Percentiles rank a stretch among this genome's conserved stretches.
phyloP scores from a whole-genome alignment of 2,113 vertebrate genomes.

The Oxyruncus cristatus region DNA sequence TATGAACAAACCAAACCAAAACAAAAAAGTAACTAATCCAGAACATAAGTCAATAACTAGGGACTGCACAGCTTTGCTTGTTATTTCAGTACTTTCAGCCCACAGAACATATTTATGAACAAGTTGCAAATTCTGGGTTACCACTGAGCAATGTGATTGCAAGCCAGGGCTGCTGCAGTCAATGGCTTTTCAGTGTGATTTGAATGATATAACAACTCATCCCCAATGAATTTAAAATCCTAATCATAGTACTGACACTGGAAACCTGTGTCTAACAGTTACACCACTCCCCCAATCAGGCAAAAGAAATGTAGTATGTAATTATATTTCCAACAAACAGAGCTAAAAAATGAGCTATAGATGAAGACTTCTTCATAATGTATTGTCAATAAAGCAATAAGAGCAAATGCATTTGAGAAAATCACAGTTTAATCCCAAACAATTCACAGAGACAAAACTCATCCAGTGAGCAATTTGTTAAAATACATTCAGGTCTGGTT shows the following conservation, averaged over 20 bases:
- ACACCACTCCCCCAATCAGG: not conserved
- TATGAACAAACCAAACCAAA: not conserved
- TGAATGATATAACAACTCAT: not conserved
- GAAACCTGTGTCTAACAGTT: not conserved
- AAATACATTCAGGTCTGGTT: slow-evolving; percentile 6
- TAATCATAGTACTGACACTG: not conserved
- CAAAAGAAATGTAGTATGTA: not conserved
- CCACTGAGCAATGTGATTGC: not conserved
- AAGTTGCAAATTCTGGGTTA: not conserved
- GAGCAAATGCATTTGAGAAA: not conserved
- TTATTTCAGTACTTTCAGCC: not conserved
- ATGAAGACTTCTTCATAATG: not conserved
- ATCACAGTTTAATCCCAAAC: slow-evolving; percentile 1
- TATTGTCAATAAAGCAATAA: not conserved
- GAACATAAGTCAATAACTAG: not conserved
- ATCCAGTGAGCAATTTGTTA: slow-evolving; percentile 13
- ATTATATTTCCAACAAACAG: slow-evolving; percentile 28
- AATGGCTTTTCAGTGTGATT: not conserved
- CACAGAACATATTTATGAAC: not conserved
- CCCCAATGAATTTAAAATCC: slow-evolving; percentile 22
- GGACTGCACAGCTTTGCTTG: not conserved
- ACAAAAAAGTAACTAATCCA: not conserved
- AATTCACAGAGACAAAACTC: slow-evolving; percentile 4
- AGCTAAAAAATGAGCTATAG: not conserved
- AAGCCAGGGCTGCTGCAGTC: not conserved